These are phyloP conservation scores for Parauchenoglanis ngamensis DNA, from an alignment of 2,797 vertebrate species.

Conservation along the genomic window DNA sequence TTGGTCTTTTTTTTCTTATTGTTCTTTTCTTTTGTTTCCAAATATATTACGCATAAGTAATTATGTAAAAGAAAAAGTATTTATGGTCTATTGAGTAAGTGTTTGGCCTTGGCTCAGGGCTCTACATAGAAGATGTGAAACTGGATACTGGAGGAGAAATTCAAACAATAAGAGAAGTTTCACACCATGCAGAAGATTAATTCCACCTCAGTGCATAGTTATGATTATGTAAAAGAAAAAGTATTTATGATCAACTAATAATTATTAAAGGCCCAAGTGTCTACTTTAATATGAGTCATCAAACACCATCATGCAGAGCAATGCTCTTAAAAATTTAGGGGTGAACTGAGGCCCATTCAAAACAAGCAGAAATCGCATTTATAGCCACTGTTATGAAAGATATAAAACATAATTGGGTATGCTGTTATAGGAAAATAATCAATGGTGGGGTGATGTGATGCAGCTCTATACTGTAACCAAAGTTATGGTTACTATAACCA, in stretches of 20 bases:
- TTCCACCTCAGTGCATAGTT: constrained; percentile 69
- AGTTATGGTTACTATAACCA: background rate
- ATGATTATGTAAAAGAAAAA: constrained; percentile 60
- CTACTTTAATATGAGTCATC: constrained; percentile 11
- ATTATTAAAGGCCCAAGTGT: constrained; percentile 8
- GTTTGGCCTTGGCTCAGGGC: constrained; percentile 61
- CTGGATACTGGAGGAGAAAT: background rate
- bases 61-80: background rate
- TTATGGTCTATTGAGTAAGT: constrained; percentile 61
- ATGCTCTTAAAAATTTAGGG: background rate
- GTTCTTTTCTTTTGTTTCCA: background rate
- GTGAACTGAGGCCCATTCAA: constrained; percentile 8
- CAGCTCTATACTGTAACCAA: too few relatives aligned
- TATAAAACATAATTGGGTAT: constrained; percentile 4
- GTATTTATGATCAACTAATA: constrained; percentile 8
- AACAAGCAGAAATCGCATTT: constrained; percentile 1
- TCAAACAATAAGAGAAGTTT: constrained; percentile 9
- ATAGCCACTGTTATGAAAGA: background rate
- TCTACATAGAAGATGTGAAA: constrained; percentile 61
- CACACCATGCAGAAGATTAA: constrained; percentile 66
- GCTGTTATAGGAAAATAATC: constrained; percentile 3
- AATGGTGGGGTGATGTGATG: background rate
- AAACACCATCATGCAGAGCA: constrained; percentile 10
- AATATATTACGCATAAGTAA: background rate
- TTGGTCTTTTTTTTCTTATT: background rate